phyloP scores from a whole-genome alignment of 2,888 invertebrate species.

The Trichopria drosophilae region DNA sequence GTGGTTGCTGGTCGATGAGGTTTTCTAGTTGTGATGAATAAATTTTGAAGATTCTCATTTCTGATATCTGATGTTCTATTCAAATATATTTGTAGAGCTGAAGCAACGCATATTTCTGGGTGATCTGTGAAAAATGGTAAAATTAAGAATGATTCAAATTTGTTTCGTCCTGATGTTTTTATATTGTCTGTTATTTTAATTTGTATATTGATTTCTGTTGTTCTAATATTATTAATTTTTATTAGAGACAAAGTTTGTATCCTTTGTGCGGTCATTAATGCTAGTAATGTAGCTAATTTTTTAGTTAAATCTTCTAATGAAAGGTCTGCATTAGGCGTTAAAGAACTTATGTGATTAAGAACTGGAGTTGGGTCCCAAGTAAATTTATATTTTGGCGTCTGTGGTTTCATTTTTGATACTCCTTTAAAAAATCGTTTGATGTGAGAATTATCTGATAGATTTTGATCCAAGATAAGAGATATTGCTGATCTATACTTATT shows the following conservation, averaged over 20 bases:
- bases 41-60: too few relatives aligned
- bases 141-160: constrained; percentile 14
- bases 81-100: constrained; percentile 8
- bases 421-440: constrained; percentile 28
- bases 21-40: too few relatives aligned
- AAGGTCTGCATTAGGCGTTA: constrained; percentile 21
- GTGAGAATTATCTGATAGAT: constrained; percentile 4
- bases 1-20: too few relatives aligned
- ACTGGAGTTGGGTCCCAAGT: constrained; percentile 29
- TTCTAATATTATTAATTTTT: too few relatives aligned
- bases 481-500: constrained; percentile 15
- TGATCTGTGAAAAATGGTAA: constrained; percentile 29
- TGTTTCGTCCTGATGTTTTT: constrained; percentile 27
- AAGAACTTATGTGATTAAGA: constrained; percentile 10
- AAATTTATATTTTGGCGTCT: constrained; percentile 22
- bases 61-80: too few relatives aligned
- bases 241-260: too few relatives aligned
- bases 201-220: too few relatives aligned
- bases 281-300: constrained; percentile 27
- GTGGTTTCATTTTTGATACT: constrained; percentile 15
- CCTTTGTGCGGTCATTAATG: constrained; percentile 27
- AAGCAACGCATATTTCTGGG: constrained; percentile 23
- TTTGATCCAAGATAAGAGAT: constrained; percentile 2
- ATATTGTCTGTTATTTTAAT: constrained; percentile 25
- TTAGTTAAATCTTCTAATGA: constrained; percentile 17